phyloP scores from a whole-genome alignment of 53 echinoderm and acorn worm genomes.

The Paracentrotus lividus region DNA sequence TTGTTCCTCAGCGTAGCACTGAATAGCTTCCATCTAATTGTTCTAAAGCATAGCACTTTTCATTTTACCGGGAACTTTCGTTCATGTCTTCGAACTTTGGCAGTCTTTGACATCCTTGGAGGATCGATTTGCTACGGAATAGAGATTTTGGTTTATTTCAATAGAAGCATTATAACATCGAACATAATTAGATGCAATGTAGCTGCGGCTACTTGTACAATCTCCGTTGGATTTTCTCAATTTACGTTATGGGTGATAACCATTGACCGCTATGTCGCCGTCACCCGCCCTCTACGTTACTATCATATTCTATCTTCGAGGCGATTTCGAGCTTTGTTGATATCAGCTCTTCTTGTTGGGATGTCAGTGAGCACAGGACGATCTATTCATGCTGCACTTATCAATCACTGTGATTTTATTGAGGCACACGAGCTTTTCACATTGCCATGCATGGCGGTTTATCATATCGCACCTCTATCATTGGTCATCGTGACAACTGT shows the following conservation, averaged over 20 bases:
- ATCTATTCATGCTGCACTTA: neutral
- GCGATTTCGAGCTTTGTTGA: neutral
- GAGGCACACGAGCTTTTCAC: neutral
- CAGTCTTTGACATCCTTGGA: neutral
- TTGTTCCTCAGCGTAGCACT: neutral
- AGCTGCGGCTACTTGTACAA: neutral
- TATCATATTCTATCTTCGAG: neutral
- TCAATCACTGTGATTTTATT: constrained; percentile 23
- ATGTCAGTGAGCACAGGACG: neutral
- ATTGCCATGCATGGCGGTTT: neutral
- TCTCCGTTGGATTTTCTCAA: neutral
- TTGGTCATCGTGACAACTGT: neutral
- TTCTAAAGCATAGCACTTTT: neutral
- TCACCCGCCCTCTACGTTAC: constrained; percentile 34
- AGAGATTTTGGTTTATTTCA: constrained; percentile 12
- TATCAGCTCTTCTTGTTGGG: neutral
- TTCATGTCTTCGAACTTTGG: neutral
- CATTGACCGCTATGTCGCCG: constrained; percentile 39
- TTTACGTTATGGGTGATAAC: constrained; percentile 10
- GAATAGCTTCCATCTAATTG: neutral
- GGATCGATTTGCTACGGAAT: constrained; percentile 10
- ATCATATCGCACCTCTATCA: constrained; percentile 19
- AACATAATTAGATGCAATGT: neutral
- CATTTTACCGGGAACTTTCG: neutral
- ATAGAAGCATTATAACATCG: neutral